Evolutionary conservation across 1,140 invertebrate species (phyloP).

Genomic region (Drosophila grimshawi): DNA sequence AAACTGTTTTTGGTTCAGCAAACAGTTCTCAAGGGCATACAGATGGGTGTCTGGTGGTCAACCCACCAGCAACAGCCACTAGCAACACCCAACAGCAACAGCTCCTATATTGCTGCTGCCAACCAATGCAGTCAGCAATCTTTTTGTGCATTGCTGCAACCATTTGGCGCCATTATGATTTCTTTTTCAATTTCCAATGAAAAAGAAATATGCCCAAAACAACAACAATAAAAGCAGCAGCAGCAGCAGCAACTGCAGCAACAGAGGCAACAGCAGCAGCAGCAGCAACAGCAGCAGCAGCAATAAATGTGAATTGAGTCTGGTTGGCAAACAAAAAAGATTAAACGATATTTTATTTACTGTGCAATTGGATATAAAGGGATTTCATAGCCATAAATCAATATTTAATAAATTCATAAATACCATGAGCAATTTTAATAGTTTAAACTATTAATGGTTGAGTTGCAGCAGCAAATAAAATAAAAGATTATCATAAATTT

Average conservation of each 20-base stretch:
- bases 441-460: not conserved
- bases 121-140: constrained; percentile 4
- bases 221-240: not conserved
- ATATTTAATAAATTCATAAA: constrained; percentile 8
- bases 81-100: not conserved
- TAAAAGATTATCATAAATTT: too few relatives aligned
- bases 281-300: not conserved
- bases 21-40: not conserved
- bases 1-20: not conserved
- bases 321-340: constrained; percentile 6
- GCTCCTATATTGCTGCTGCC: constrained; percentile 33
- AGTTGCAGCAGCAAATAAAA: not conserved
- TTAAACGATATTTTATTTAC: constrained; percentile 46
- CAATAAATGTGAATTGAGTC: constrained; percentile 11
- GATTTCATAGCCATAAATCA: constrained; percentile 29
- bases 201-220: not conserved
- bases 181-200: constrained; percentile 1
- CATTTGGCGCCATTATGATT: constrained; percentile 17
- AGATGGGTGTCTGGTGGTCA: not conserved
- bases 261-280: constrained; percentile 3
- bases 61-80: not conserved
- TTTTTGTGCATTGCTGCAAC: constrained; percentile 13
- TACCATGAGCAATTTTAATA: not conserved
- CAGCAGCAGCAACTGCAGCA: constrained; percentile 2
- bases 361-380: constrained; percentile 29